phyloP scores from a whole-genome alignment of 2,797 vertebrate genomes.

The Alosa sapidissima region DNA sequence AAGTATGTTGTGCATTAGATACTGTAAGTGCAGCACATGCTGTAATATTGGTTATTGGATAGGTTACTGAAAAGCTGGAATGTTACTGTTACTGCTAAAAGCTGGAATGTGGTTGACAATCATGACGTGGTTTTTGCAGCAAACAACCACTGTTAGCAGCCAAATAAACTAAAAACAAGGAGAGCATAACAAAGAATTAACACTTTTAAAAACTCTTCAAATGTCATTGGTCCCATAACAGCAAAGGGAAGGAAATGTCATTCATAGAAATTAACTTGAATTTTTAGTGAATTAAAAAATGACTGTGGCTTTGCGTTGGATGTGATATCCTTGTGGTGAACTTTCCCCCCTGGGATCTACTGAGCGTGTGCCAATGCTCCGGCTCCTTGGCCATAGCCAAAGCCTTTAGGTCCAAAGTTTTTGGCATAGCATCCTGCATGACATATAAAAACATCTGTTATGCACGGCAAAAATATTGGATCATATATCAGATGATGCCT shows the following conservation, averaged over 20 bases:
- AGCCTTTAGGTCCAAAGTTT: slow-evolving; percentile 96
- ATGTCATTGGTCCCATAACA: slow-evolving; percentile 13
- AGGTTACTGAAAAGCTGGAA: neutral
- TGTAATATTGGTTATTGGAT: neutral
- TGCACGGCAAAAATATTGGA: neutral
- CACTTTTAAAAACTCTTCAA: neutral
- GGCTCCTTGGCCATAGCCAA: slow-evolving; percentile 93
- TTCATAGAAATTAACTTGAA: neutral
- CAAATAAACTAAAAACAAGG: neutral
- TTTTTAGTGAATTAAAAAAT: neutral
- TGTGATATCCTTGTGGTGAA: neutral
- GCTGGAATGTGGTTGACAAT: neutral
- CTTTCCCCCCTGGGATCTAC: slow-evolving; percentile 52
- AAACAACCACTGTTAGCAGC: neutral
- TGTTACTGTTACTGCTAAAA: neutral
- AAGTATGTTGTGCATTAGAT: neutral
- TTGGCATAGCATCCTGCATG: slow-evolving; percentile 90
- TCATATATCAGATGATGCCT: neutral
- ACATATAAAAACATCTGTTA: slow-evolving; percentile 23
- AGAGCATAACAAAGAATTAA: neutral
- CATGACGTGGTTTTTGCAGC: neutral
- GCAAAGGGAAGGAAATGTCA: neutral
- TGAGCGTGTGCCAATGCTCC: slow-evolving; percentile 91
- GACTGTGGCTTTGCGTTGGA: neutral
- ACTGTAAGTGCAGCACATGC: neutral